Evolutionary conservation across 2,113 vertebrate genomes (phyloP).

Genomic region (Poeciliopsis occidentalis): DNA sequence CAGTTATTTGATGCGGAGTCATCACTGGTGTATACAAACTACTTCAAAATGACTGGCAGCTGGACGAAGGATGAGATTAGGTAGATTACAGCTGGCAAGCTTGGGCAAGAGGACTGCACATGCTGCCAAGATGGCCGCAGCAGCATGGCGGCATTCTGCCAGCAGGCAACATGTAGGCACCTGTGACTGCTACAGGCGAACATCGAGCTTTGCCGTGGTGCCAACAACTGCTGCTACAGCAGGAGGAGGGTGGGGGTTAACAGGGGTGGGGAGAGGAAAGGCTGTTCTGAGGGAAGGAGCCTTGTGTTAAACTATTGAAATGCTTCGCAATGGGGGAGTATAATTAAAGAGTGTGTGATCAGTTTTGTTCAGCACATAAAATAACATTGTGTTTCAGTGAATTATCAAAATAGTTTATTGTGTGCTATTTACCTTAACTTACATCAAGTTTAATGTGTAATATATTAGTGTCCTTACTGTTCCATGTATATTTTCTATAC

Average conservation of each 20-base stretch:
- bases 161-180: slow-evolving; percentile 81
- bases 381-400: neutral
- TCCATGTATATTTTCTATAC: no score
- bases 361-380: neutral
- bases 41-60: slow-evolving; percentile 63
- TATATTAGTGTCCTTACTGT: no score
- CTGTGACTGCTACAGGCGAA: slow-evolving; percentile 76
- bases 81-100: slow-evolving; percentile 70
- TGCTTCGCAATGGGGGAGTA: neutral
- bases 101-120: slow-evolving; percentile 41
- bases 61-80: slow-evolving; percentile 59
- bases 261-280: slow-evolving; percentile 17
- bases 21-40: slow-evolving; percentile 8
- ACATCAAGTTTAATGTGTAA: no score
- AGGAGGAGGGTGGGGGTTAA: slow-evolving; percentile 51
- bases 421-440: neutral
- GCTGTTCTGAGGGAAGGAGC: neutral
- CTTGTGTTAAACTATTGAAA: neutral
- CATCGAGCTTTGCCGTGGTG: slow-evolving; percentile 51
- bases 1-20: slow-evolving; percentile 1
- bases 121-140: slow-evolving; percentile 77
- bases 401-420: neutral
- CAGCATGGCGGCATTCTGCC: slow-evolving; percentile 72
- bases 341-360: neutral
- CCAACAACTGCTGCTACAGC: slow-evolving; percentile 59